Conservation (phyloP, 1,140 invertebrate genomes). For the Panulirus ornatus region DNA sequence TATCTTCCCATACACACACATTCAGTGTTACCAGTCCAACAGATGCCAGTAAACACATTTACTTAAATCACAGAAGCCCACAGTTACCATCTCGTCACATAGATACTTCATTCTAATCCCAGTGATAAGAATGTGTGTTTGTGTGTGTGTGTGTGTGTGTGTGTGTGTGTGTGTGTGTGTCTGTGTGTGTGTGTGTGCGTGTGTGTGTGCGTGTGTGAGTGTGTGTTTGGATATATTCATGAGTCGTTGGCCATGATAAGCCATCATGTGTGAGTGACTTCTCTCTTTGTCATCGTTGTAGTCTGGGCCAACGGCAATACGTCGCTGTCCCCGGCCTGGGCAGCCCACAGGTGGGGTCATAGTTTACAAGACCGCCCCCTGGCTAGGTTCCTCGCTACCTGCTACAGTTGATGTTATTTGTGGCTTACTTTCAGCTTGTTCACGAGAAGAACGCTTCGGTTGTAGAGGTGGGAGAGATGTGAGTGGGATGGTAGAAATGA, state of each 20-base stretch:
- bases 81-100: too few species aligned
- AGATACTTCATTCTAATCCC: too few species aligned
- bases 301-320: constrained; percentile 1
- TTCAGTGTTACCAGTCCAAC: too few species aligned
- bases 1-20: too few species aligned
- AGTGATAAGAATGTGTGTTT: not conserved
- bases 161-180: constrained; percentile 1
- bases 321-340: constrained; percentile 28
- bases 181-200: constrained; percentile 33
- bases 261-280: constrained; percentile 56
- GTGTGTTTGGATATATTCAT: constrained; percentile 44
- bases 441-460: not conserved
- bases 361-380: not conserved
- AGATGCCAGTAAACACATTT: too few species aligned
- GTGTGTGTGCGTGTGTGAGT: constrained; percentile 37
- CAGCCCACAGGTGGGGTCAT: not conserved
- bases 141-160: not conserved
- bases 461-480: constrained; percentile 16
- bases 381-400: not conserved
- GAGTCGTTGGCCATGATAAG: constrained; percentile 37
- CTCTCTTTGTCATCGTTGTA: constrained; percentile 52
- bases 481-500: not conserved
- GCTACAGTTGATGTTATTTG: too few species aligned
- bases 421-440: too few species aligned
- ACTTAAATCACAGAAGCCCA: too few species aligned